Conservation (phyloP, 2,888 invertebrate species). For the Synanthedon myopaeformis region DNA sequence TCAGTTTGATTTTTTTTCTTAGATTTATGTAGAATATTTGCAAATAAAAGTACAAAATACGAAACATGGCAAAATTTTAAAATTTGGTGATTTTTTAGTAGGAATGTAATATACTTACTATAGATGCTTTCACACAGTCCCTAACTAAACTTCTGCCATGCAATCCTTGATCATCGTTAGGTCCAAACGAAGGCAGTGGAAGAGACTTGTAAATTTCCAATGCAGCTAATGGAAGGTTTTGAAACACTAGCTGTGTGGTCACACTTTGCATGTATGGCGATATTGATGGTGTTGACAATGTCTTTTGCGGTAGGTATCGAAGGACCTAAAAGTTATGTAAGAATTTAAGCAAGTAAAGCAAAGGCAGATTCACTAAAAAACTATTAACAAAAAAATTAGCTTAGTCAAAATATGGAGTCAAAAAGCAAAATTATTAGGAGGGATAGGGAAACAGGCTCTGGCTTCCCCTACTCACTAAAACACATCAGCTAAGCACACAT, state of each 20-base stretch:
- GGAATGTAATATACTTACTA: too few relatives aligned
- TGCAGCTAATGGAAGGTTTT: constrained; percentile 57
- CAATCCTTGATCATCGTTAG: constrained; percentile 62
- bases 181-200: constrained; percentile 54
- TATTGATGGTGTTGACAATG: constrained; percentile 44
- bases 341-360: neutral
- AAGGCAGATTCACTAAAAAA: neutral
- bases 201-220: constrained; percentile 60
- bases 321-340: constrained; percentile 33
- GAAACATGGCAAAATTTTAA: too few relatives aligned
- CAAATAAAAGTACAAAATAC: too few relatives aligned
- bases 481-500: too few relatives aligned
- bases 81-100: too few relatives aligned
- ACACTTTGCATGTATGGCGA: constrained; percentile 59
- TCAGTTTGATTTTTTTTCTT: too few relatives aligned
- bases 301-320: constrained; percentile 32
- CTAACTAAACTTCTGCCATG: constrained; percentile 69
- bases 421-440: neutral
- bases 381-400: neutral
- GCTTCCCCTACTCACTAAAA: too few relatives aligned
- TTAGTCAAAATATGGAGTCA: neutral
- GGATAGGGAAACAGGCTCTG: too few relatives aligned
- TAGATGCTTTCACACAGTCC: constrained; percentile 68
- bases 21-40: too few relatives aligned
- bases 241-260: constrained; percentile 63